phyloP scores from a whole-genome alignment of 1,140 invertebrate genomes.

The Drosophila truncata region DNA sequence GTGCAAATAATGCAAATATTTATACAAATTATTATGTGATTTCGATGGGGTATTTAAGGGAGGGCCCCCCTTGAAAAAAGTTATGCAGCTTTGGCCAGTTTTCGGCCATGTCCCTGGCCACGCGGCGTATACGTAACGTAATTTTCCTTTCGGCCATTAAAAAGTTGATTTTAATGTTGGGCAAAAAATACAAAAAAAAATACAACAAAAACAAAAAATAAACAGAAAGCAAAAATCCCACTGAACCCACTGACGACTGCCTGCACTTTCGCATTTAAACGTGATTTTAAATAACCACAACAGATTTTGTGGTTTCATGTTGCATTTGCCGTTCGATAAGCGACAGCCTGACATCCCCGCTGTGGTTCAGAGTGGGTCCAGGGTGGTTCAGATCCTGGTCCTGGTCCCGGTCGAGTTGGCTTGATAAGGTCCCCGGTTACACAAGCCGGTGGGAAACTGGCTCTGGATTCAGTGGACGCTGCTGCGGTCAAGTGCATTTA shows the following conservation, averaged over 20 bases:
- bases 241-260: constrained; percentile 18
- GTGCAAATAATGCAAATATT: constrained; percentile 75
- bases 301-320: constrained; percentile 80
- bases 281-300: constrained; percentile 80
- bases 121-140: constrained; percentile 60
- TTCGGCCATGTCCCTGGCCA: constrained; percentile 40
- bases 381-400: neutral
- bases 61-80: constrained; percentile 14
- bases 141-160: constrained; percentile 76
- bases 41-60: constrained; percentile 29
- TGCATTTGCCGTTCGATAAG: constrained; percentile 76
- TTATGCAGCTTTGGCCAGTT: constrained; percentile 38
- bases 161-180: constrained; percentile 69
- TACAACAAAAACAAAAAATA: neutral
- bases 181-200: neutral
- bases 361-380: neutral
- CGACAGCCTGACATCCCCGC: constrained; percentile 37
- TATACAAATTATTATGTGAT: constrained; percentile 79
- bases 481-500: constrained; percentile 65
- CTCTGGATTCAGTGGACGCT: constrained; percentile 12
- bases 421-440: constrained; percentile 48
- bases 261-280: constrained; percentile 71
- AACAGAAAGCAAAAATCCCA: neutral
- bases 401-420: constrained; percentile 12
- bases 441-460: constrained; percentile 26